phyloP scores from a whole-genome alignment of 2,113 vertebrate genomes.

The Silurus glanis region DNA sequence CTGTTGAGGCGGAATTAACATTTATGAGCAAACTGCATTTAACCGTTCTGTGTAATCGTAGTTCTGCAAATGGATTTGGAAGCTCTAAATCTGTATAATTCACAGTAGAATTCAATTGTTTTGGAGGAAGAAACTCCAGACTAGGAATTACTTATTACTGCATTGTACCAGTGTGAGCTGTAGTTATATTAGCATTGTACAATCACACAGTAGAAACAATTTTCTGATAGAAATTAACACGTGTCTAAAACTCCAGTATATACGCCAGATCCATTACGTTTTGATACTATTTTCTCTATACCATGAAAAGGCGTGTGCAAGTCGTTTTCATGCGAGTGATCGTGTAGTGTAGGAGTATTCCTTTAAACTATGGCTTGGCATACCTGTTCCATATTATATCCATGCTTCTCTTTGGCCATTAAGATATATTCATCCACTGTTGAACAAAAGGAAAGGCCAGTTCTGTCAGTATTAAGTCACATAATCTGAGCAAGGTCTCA shows the following conservation, averaged over 20 bases:
- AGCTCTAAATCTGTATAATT: neutral
- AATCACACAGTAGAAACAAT: neutral
- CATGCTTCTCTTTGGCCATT: constrained; percentile 98
- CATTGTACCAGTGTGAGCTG: neutral
- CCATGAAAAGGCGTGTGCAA: neutral
- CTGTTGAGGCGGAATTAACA: neutral
- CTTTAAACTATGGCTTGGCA: neutral
- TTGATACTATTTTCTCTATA: neutral
- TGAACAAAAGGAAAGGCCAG: neutral
- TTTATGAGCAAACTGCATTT: neutral
- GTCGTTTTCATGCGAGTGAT: neutral
- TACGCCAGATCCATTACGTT: neutral
- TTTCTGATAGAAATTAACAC: neutral
- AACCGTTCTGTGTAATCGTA: neutral
- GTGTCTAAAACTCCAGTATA: neutral
- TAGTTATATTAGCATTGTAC: neutral
- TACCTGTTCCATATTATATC: constrained; percentile 99
- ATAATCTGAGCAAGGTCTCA: neutral
- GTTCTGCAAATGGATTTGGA: neutral
- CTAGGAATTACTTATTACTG: neutral
- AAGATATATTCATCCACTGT: constrained; percentile 98
- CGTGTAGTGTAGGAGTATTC: neutral
- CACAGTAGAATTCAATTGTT: no score
- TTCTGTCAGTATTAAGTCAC: neutral
- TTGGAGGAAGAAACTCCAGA: no score